Percentiles rank a stretch among this genome's conserved stretches.
Evolutionary conservation across 2,888 invertebrate genomes (phyloP).

Genomic region (Tupiocoris notatus): DNA sequence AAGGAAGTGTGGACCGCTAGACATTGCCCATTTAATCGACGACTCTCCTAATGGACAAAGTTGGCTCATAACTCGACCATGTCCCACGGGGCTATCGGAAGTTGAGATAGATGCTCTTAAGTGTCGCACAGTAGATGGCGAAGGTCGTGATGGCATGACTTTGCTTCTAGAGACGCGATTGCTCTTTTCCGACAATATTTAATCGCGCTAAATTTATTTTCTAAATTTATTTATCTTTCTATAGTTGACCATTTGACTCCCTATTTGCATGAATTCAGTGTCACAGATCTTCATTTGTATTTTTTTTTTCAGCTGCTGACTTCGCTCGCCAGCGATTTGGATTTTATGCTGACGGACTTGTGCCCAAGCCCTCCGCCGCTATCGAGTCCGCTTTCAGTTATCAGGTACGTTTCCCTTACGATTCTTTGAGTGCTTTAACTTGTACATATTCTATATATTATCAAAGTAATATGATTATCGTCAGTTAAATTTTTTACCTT

Average conservation of each 20-base stretch:
- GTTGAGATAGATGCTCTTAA: neutral
- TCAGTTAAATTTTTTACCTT: too few species aligned
- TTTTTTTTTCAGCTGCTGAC: constrained; percentile 69
- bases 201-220: too few species aligned
- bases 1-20: neutral
- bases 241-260: too few species aligned
- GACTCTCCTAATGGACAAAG: constrained; percentile 22
- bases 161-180: neutral
- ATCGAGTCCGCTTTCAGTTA: constrained; percentile 48
- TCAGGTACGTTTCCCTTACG: constrained; percentile 43
- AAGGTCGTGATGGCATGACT: neutral
- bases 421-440: too few species aligned
- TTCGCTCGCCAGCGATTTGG: constrained; percentile 78
- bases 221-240: too few species aligned
- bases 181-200: too few species aligned
- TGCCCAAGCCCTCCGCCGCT: constrained; percentile 64
- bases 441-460: too few species aligned
- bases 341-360: constrained; percentile 80
- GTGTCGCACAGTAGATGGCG: neutral
- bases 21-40: neutral
- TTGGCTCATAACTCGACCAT: constrained; percentile 26
- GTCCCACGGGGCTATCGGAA: constrained; percentile 9
- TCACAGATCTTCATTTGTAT: too few species aligned
- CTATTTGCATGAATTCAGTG: too few species aligned
- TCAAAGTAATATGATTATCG: too few species aligned